Conservation (phyloP, 2,888 invertebrate genomes). For the Macrophya alboannulata region DNA sequence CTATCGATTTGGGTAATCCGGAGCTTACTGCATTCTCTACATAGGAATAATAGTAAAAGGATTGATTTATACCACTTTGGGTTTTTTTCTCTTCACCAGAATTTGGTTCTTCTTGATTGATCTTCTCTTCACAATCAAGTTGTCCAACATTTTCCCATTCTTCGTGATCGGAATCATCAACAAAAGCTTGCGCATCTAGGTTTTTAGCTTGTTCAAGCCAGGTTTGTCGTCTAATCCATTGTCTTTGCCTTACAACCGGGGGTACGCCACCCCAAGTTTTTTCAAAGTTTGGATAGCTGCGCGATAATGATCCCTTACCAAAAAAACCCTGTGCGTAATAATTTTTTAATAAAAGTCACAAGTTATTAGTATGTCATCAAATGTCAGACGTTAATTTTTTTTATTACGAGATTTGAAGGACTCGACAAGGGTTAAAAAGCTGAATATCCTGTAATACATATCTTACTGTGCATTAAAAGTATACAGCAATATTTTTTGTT, state of each 20-base stretch:
- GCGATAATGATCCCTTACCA: slow-evolving; percentile 88
- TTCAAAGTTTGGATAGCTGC: slow-evolving; percentile 81
- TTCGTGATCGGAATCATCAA: slow-evolving; percentile 59
- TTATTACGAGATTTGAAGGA: neutral
- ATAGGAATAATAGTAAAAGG: neutral
- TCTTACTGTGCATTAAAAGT: neutral
- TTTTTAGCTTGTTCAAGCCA: slow-evolving; percentile 80
- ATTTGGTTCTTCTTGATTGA: neutral
- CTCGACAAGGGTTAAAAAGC: neutral
- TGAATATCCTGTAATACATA: neutral
- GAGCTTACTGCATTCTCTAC: neutral
- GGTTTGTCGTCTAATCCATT: slow-evolving; percentile 83
- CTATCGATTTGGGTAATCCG: neutral
- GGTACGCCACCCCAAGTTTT: slow-evolving; percentile 78
- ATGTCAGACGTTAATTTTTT: neutral
- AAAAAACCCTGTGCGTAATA: slow-evolving; percentile 83
- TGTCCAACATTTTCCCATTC: neutral
- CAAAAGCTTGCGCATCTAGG: slow-evolving; percentile 66
- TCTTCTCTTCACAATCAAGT: slow-evolving; percentile 56
- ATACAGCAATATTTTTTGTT: neutral
- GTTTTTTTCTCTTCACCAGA: neutral
- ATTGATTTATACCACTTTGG: neutral
- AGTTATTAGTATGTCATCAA: neutral
- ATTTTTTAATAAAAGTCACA: neutral
- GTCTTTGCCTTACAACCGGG: slow-evolving; percentile 83